These are phyloP conservation scores for Notiomystis cincta DNA, from an alignment of 2,113 vertebrate genomes.

Conservation along the genomic window DNA sequence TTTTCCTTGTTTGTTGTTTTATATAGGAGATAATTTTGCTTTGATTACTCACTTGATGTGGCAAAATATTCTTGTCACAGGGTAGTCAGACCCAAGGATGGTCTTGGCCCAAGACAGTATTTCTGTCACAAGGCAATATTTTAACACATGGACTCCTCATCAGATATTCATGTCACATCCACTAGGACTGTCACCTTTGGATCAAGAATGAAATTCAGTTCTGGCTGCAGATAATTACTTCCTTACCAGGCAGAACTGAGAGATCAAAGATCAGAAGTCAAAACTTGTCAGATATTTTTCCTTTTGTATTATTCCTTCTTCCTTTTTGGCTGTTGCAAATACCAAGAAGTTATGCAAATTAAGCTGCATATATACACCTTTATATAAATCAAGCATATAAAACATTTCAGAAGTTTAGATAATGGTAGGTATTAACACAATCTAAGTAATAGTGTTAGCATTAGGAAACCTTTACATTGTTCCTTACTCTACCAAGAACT, in stretches of 20 bases:
- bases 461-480: background rate
- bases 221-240: conserved; percentile 48
- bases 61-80: conserved; percentile 11
- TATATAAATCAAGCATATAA: background rate
- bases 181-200: background rate
- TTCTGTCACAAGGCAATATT: background rate
- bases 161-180: background rate
- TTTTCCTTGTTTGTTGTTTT: conserved; percentile 14
- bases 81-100: background rate
- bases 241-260: background rate
- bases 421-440: background rate
- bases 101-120: background rate
- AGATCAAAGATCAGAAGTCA: conserved; percentile 12
- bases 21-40: background rate
- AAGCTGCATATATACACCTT: background rate
- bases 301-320: background rate
- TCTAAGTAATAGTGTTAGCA: background rate
- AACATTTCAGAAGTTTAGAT: background rate
- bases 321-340: background rate
- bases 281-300: background rate
- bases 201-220: background rate
- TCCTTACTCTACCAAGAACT: background rate
- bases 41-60: conserved; percentile 10
- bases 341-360: background rate
- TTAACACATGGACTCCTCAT: conserved; percentile 10